Percentiles rank a stretch among this genome's conserved stretches.
Evolutionary conservation across 1,140 invertebrate species (phyloP).

Genomic region (Bombus affinis): DNA sequence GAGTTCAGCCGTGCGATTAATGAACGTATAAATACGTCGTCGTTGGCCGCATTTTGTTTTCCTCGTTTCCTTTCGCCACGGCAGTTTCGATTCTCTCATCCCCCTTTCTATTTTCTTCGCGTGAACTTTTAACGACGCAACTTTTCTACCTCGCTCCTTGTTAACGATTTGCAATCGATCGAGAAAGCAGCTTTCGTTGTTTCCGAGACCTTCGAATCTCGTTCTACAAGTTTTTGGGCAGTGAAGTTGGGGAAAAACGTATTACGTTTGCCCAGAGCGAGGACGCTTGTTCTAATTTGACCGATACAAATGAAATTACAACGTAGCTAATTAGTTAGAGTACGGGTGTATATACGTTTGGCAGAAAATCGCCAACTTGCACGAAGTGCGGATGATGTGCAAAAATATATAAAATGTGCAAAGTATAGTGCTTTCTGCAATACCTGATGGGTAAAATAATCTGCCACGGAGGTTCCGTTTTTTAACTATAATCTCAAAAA

Average conservation of each 20-base stretch:
- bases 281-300: no score
- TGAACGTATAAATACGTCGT: conserved; percentile 26
- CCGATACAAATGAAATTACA: no score
- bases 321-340: no score
- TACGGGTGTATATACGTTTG: no score
- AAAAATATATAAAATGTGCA: no score
- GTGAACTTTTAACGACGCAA: conserved; percentile 34
- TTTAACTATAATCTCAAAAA: no score
- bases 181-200: background rate
- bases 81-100: background rate
- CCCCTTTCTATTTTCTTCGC: background rate
- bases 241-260: background rate
- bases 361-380: no score
- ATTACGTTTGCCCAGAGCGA: background rate
- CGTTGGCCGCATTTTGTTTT: background rate
- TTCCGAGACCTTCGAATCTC: background rate
- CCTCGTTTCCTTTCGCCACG: background rate
- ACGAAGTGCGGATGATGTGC: no score
- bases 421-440: no score
- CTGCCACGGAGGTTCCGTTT: no score
- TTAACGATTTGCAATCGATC: conserved; percentile 41
- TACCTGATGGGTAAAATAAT: no score
- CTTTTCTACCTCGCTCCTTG: conserved; percentile 14
- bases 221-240: background rate
- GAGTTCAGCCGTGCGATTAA: background rate